A percentile compares a stretch with the other conserved stretches of the same genome.
Conservation (phyloP, 1,140 invertebrate genomes). For the Propsilocerus akamusi region DNA sequence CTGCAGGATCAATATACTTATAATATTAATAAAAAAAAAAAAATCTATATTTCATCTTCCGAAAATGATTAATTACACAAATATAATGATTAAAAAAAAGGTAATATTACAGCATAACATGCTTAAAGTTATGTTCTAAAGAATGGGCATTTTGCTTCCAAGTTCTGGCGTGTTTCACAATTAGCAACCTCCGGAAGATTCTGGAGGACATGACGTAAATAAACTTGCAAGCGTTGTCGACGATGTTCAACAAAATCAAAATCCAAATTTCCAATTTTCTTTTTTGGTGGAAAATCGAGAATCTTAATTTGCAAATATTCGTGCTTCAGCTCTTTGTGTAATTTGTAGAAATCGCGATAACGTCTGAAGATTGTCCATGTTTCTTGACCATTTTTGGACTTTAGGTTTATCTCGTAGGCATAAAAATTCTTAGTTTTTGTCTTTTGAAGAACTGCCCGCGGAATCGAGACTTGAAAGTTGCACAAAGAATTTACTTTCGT, state of each 20-base stretch:
- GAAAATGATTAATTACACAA: too few species aligned
- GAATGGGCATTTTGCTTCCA: background rate
- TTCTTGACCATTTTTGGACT: background rate
- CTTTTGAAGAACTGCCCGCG: background rate
- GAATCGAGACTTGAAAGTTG: background rate
- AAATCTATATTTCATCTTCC: too few species aligned
- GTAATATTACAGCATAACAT: too few species aligned
- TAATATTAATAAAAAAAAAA: too few species aligned
- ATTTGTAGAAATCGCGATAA: background rate
- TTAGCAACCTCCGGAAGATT: background rate
- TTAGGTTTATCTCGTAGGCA: background rate
- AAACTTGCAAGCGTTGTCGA: background rate
- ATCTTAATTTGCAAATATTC: background rate
- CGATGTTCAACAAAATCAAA: background rate
- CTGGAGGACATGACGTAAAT: background rate
- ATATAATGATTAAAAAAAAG: too few species aligned
- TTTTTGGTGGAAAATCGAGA: background rate
- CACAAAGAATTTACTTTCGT: background rate
- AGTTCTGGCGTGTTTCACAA: background rate
- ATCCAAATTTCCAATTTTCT: background rate
- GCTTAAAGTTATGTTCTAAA: too few species aligned
- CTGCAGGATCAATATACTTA: too few species aligned
- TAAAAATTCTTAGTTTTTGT: conserved; percentile 1
- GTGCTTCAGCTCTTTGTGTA: background rate
- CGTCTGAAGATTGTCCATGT: background rate